Conservation (phyloP, 1,140 invertebrate species). For the Calliphora vicina region DNA sequence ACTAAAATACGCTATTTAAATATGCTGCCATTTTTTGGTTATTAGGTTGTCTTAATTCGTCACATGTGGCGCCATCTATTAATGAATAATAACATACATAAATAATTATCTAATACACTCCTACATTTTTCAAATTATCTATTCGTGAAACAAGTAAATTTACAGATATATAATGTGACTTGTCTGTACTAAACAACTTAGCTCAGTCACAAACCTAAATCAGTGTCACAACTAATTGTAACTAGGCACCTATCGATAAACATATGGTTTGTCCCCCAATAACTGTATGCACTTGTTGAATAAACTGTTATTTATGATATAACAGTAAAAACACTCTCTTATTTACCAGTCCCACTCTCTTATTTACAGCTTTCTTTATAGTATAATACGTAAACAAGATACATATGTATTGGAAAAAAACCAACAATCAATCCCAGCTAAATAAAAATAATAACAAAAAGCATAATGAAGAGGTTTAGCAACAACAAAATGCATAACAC, state of each 20-base stretch:
- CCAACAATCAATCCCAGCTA: not conserved
- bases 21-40: no score
- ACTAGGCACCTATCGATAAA: no score
- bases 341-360: not conserved
- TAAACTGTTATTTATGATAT: not conserved
- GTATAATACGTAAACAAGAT: not conserved
- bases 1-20: no score
- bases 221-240: no score
- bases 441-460: not conserved
- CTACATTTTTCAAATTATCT: not conserved
- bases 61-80: no score
- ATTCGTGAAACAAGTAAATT: not conserved
- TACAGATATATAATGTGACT: not conserved
- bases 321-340: no score
- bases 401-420: not conserved
- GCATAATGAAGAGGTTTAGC: not conserved
- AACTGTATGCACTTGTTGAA: not conserved
- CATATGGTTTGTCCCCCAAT: no score
- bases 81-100: not conserved
- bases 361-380: not conserved
- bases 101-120: not conserved
- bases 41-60: no score
- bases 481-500: not conserved
- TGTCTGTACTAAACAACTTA: not conserved
- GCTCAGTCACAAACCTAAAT: no score